A percentile compares a stretch with the other conserved stretches of the same genome.
These are phyloP conservation scores for Anser brachyrhynchus DNA, from an alignment of 2,113 vertebrate species.

Conservation along the genomic window DNA sequence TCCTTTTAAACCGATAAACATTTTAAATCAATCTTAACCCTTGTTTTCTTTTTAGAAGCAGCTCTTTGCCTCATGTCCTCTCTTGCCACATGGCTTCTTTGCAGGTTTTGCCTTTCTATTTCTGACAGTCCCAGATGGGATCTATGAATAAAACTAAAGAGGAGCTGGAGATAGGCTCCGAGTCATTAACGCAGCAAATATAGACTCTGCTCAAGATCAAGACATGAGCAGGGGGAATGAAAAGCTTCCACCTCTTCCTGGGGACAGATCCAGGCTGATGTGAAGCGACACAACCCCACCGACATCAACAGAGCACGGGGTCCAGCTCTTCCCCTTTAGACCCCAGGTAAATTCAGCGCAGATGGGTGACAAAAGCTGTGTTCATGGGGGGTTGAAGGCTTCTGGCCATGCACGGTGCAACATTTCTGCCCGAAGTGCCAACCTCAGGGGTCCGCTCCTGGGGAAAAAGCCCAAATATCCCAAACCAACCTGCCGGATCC, in stretches of 20 bases:
- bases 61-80: constrained; percentile 42
- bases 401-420: neutral
- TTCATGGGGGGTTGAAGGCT: neutral
- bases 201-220: constrained; percentile 53
- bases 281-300: neutral
- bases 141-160: constrained; percentile 67
- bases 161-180: constrained; percentile 62
- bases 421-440: neutral
- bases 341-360: neutral
- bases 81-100: constrained; percentile 47
- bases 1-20: neutral
- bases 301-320: neutral
- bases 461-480: neutral
- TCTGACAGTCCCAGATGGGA: constrained; percentile 63
- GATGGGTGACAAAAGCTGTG: fast-evolving
- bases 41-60: constrained; percentile 19
- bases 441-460: neutral
- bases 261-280: neutral
- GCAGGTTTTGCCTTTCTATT: constrained; percentile 69
- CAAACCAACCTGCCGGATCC: neutral
- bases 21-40: constrained; percentile 4
- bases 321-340: neutral
- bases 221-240: neutral
- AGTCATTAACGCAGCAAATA: constrained; percentile 60
- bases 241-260: neutral